These are phyloP conservation scores for Isichthys henryi DNA, from an alignment of 2,113 vertebrate species.

Conservation along the genomic window DNA sequence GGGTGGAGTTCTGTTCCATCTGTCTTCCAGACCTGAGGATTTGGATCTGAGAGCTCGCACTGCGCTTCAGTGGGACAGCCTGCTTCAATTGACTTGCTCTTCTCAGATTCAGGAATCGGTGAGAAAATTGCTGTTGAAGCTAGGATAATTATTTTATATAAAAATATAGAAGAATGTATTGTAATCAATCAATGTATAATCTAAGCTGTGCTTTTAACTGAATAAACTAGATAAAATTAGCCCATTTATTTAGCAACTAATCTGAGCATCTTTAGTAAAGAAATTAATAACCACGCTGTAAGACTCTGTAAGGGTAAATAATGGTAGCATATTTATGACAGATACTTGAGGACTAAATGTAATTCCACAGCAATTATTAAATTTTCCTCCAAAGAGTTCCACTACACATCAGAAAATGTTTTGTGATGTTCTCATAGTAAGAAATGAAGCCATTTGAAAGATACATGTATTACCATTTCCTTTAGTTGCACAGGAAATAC, in stretches of 20 bases:
- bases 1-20: slow-evolving; percentile 50
- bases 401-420: neutral
- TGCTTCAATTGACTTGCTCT: slow-evolving; percentile 44
- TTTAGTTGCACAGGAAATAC: neutral
- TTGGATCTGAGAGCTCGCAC: slow-evolving; percentile 55
- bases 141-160: neutral
- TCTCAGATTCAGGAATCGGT: slow-evolving; percentile 47
- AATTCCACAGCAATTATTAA: neutral
- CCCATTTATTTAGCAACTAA: neutral
- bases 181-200: neutral
- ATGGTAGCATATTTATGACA: neutral
- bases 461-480: neutral
- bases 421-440: neutral
- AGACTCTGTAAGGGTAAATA: neutral
- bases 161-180: neutral
- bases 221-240: neutral
- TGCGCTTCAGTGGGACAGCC: slow-evolving; percentile 50
- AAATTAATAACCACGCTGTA: neutral
- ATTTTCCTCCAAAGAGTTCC: neutral
- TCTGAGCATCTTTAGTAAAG: neutral
- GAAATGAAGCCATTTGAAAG: neutral
- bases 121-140: slow-evolving; percentile 51
- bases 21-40: slow-evolving; percentile 59
- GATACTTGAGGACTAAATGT: neutral
- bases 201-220: neutral